Conservation (phyloP, 2,888 invertebrate species). For the Lithophane leautieri region DNA sequence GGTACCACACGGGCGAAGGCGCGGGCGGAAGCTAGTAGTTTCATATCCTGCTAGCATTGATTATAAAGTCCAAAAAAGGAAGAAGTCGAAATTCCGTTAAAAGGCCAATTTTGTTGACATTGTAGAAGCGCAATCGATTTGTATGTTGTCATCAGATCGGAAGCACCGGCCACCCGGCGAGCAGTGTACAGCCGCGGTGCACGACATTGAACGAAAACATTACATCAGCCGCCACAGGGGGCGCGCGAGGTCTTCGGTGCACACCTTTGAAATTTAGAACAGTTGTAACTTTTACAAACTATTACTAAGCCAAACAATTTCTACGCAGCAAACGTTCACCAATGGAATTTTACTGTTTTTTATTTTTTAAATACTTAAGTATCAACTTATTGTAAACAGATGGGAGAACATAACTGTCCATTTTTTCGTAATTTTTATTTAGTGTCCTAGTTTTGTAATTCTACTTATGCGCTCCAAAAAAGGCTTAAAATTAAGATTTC, state of each 20-base stretch:
- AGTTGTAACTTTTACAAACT: constrained; percentile 35
- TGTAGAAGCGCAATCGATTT: constrained; percentile 23
- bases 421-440: not conserved
- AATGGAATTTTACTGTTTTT: not conserved
- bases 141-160: constrained; percentile 54
- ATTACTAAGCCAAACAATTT: constrained; percentile 43
- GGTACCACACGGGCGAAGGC: no score
- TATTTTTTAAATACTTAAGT: not conserved
- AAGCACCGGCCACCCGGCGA: constrained; percentile 13
- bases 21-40: no score
- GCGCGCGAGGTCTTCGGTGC: constrained; percentile 27
- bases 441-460: not conserved
- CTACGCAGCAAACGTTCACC: constrained; percentile 11
- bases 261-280: constrained; percentile 39
- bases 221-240: constrained; percentile 57
- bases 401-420: not conserved
- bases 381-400: not conserved
- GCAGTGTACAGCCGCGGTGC: not conserved
- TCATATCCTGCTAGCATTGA: constrained; percentile 2
- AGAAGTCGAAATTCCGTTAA: not conserved
- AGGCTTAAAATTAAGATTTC: no score
- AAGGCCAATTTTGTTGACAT: constrained; percentile 13
- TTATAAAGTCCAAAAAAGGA: not conserved
- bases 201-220: constrained; percentile 57
- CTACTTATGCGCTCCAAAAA: no score